A percentile compares a stretch with the other conserved stretches of the same genome.
These are phyloP conservation scores for Pollenia griseotomentosa DNA, from an alignment of 2,888 invertebrate species.

Conservation along the genomic window DNA sequence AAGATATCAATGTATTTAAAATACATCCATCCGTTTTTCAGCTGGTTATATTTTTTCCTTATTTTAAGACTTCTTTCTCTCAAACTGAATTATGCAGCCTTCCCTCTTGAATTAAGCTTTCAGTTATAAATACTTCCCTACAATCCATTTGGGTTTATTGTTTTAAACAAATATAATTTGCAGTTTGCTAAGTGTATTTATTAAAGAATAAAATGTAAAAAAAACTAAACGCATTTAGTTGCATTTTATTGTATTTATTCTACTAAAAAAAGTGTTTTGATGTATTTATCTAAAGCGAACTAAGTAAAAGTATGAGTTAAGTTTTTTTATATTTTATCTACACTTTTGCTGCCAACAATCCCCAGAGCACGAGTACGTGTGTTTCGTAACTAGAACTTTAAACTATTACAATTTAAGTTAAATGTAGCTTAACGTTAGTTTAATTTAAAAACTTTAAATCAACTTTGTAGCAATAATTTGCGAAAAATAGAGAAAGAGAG, in stretches of 20 bases:
- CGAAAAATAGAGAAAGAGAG: background rate
- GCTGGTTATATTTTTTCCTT: no score
- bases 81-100: background rate
- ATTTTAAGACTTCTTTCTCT: no score
- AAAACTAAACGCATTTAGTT: slow-evolving; percentile 1
- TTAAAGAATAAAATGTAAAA: background rate
- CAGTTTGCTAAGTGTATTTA: slow-evolving; percentile 5
- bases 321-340: slow-evolving; percentile 21
- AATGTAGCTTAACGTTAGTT: slow-evolving; percentile 41
- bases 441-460: slow-evolving; percentile 52
- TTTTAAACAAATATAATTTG: background rate
- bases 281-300: slow-evolving; percentile 28
- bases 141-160: background rate
- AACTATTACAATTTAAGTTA: slow-evolving; percentile 33
- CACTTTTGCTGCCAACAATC: slow-evolving; percentile 4
- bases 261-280: slow-evolving; percentile 9
- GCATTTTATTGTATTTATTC: slow-evolving; percentile 18
- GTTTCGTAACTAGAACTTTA: slow-evolving; percentile 31
- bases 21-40: no score
- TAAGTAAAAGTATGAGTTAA: slow-evolving; percentile 1
- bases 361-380: slow-evolving; percentile 34
- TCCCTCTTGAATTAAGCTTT: background rate
- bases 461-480: slow-evolving; percentile 13
- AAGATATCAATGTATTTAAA: no score
- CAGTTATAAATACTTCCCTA: background rate